These are phyloP conservation scores for Papilio polyxenes DNA, from an alignment of 1,140 invertebrate species.

Conservation along the genomic window DNA sequence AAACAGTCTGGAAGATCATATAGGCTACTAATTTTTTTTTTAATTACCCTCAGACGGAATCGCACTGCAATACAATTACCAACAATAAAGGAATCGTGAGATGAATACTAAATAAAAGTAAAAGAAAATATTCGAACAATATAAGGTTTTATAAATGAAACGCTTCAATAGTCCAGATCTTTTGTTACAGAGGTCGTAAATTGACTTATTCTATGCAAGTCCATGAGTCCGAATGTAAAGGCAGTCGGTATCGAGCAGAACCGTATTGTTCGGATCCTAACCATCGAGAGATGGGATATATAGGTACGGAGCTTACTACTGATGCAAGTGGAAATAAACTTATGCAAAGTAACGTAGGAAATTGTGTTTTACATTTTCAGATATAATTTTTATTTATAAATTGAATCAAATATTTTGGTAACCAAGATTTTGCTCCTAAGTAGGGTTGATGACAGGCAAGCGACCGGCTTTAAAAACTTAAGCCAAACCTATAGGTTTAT, in stretches of 20 bases:
- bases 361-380: not conserved
- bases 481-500: too few relatives aligned
- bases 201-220: slow-evolving; percentile 17
- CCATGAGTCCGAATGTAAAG: slow-evolving; percentile 17
- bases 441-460: too few relatives aligned
- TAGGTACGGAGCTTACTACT: not conserved
- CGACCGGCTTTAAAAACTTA: too few relatives aligned
- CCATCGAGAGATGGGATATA: not conserved
- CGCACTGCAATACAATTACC: too few relatives aligned
- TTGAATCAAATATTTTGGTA: too few relatives aligned
- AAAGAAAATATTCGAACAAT: not conserved
- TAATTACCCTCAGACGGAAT: too few relatives aligned
- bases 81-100: not conserved
- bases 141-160: not conserved
- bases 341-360: not conserved
- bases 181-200: not conserved
- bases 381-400: not conserved
- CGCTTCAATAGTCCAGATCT: not conserved
- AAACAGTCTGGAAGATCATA: too few relatives aligned
- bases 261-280: not conserved
- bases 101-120: not conserved
- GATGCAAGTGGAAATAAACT: not conserved
- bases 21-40: too few relatives aligned
- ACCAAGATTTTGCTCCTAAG: too few relatives aligned
- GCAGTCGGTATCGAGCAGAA: not conserved